These are phyloP conservation scores for Engystomops pustulosus DNA, from an alignment of 2,113 vertebrate species.

Conservation along the genomic window DNA sequence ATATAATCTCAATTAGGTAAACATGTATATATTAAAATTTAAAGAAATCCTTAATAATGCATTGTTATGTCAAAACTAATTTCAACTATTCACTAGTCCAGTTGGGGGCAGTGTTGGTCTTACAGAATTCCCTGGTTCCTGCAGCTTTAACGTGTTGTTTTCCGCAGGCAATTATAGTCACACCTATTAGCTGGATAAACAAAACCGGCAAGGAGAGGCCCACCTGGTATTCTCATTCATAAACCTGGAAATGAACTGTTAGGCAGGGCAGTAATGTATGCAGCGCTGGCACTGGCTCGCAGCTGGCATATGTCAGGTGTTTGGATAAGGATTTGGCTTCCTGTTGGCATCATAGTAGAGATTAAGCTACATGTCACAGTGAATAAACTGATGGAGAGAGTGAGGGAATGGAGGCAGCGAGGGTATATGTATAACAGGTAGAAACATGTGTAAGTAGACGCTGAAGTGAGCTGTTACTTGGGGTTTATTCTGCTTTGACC, in stretches of 20 bases:
- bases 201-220: constrained; percentile 14
- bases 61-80: neutral
- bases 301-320: constrained; percentile 23
- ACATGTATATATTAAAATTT: too few relatives aligned
- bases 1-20: too few relatives aligned
- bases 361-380: constrained; percentile 15
- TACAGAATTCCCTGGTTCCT: neutral
- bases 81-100: neutral
- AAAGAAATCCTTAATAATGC: neutral
- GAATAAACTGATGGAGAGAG: neutral
- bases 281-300: constrained; percentile 22
- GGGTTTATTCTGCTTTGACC: constrained; percentile 8
- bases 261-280: constrained; percentile 13
- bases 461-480: neutral
- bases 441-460: neutral
- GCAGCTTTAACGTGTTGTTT: neutral
- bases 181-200: constrained; percentile 40
- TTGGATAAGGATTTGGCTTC: constrained; percentile 16
- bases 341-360: constrained; percentile 26
- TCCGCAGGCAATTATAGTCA: neutral
- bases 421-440: neutral
- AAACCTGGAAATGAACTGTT: constrained; percentile 9
- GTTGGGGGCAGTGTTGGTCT: constrained; percentile 17
- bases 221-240: constrained; percentile 34
- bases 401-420: neutral